A percentile compares a stretch with the other conserved stretches of the same genome.
Conservation (phyloP, 2,113 vertebrate genomes). For the Otus sunia region DNA sequence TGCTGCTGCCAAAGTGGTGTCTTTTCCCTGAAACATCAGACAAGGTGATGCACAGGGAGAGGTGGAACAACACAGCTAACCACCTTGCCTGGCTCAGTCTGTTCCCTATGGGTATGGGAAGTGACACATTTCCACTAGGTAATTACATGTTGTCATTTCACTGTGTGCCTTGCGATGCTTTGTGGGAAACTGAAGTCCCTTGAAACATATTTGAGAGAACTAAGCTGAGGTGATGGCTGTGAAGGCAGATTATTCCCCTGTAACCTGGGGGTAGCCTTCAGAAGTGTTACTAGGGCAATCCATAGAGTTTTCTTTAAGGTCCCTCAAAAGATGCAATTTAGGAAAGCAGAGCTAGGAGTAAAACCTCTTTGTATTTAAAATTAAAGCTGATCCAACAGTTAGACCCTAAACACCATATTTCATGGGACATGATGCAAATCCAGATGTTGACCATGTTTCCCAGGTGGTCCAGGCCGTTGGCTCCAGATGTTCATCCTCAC, state of each 20-base stretch:
- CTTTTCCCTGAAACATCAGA: neutral
- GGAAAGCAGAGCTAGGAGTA: neutral
- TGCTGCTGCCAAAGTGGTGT: neutral
- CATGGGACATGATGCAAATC: neutral
- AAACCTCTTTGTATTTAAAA: neutral
- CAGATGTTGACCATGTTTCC: neutral
- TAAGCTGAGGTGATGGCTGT: neutral
- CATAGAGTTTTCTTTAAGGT: neutral
- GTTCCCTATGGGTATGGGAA: neutral
- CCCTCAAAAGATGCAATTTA: neutral
- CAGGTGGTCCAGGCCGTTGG: neutral
- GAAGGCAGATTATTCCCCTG: neutral
- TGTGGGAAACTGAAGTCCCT: neutral
- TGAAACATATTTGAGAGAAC: neutral
- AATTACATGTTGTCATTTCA: conserved; percentile 24
- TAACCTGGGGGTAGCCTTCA: neutral
- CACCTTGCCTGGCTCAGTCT: neutral
- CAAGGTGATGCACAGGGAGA: neutral
- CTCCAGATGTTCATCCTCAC: neutral
- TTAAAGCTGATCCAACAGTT: neutral
- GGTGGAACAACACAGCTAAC: neutral
- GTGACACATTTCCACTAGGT: neutral
- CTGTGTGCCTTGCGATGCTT: neutral
- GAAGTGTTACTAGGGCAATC: neutral
- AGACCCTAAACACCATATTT: neutral